phyloP scores from a whole-genome alignment of 2,113 vertebrate genomes.

The Sylvilagus bachmani region DNA sequence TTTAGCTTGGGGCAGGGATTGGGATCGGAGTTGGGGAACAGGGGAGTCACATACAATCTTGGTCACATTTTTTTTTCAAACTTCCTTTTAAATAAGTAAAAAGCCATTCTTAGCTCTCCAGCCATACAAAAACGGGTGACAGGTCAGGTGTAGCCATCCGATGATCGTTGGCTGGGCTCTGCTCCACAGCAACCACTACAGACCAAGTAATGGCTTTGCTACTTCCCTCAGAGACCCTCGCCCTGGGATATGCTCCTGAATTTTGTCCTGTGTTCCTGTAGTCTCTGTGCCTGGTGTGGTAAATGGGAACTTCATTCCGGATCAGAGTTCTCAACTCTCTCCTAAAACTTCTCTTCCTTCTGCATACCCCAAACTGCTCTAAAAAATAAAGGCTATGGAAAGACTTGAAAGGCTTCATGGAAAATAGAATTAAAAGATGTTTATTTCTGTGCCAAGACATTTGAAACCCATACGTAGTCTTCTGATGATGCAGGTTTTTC shows the following conservation, averaged over 20 bases:
- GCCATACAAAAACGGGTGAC: background rate
- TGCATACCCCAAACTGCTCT: background rate
- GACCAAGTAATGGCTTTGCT: rapidly evolving
- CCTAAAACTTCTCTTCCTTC: background rate
- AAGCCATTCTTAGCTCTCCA: background rate
- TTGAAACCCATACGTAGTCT: no score
- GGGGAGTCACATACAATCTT: background rate
- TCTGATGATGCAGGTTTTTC: no score
- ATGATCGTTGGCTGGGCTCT: background rate
- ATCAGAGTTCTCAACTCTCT: background rate
- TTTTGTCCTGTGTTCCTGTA: background rate
- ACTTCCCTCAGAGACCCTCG: no score
- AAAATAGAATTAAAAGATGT: no score
- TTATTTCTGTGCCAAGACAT: no score
- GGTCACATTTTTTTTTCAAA: background rate
- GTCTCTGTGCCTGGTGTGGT: background rate
- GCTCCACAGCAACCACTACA: background rate
- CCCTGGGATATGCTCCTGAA: background rate
- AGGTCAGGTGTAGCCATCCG: no score
- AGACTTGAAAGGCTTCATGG: no score
- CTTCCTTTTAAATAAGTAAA: background rate
- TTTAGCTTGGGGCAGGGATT: background rate
- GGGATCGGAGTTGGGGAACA: no score
- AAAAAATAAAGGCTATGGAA: background rate
- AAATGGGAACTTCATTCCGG: background rate